Percentiles rank a stretch among this genome's conserved stretches.
Conservation (phyloP, 2,113 vertebrate genomes). For the Gymnorhina tibicen region DNA sequence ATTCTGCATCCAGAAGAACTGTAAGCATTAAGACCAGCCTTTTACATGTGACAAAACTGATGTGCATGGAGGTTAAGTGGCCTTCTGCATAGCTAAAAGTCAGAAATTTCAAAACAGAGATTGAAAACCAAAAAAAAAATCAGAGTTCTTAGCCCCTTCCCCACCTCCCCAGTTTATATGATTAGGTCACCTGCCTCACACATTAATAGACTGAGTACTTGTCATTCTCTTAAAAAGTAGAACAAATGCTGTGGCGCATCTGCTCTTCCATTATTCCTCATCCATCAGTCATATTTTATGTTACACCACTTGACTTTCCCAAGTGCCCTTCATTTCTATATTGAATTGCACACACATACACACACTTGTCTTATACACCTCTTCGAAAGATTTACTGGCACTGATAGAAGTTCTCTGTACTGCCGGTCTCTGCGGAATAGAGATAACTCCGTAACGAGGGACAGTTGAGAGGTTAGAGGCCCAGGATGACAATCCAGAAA, state of each 20-base stretch:
- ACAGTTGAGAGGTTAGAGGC: conserved; percentile 29
- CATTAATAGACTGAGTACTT: not conserved
- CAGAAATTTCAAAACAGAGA: not conserved
- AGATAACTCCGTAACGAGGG: conserved; percentile 43
- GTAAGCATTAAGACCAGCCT: not conserved
- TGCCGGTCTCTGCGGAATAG: not conserved
- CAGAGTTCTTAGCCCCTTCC: not conserved
- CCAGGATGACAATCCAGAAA: not conserved
- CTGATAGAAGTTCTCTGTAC: not conserved
- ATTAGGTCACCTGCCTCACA: not conserved
- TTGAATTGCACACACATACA: conserved; percentile 43
- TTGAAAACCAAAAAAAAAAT: not conserved
- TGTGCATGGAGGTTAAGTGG: not conserved
- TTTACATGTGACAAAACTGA: not conserved
- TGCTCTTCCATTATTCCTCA: conserved; percentile 36
- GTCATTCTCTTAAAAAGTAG: not conserved
- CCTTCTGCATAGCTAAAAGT: not conserved
- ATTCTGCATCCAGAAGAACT: not conserved
- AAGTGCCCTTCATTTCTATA: conserved; percentile 47
- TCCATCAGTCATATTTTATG: conserved; percentile 73
- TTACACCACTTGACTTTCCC: conserved; percentile 67
- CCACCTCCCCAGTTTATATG: not conserved
- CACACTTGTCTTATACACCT: conserved; percentile 22
- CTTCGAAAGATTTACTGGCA: conserved; percentile 11
- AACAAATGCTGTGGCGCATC: conserved; percentile 19